Evolutionary conservation across 2,113 vertebrate genomes (phyloP).

Genomic region (Toxotes chatareus): DNA sequence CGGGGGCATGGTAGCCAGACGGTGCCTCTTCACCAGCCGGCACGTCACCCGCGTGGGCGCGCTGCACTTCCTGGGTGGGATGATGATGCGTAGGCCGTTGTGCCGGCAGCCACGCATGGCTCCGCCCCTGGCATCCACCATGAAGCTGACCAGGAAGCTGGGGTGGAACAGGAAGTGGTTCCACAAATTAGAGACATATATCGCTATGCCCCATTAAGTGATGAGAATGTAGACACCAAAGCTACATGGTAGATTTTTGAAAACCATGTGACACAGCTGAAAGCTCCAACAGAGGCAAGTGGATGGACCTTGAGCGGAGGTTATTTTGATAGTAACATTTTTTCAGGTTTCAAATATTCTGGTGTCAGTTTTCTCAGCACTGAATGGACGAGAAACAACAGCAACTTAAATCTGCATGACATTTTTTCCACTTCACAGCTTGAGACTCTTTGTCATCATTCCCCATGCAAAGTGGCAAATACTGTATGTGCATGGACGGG

Average conservation of each 20-base stretch:
- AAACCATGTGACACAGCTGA: too few species aligned
- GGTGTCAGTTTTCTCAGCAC: conserved; percentile 55
- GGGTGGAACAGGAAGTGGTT: neutral
- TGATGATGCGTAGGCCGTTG: conserved; percentile 95
- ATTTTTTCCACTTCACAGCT: neutral
- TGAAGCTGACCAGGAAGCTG: conserved; percentile 99
- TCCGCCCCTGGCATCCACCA: conserved; percentile 98
- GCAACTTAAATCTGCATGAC: neutral
- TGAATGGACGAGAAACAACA: neutral
- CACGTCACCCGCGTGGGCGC: conserved; percentile 97
- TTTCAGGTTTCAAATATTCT: neutral
- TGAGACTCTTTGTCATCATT: neutral
- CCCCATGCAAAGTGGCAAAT: conserved; percentile 62
- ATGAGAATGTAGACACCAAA: conserved; percentile 47
- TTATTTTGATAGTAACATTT: too few species aligned
- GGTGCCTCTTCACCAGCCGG: conserved; percentile 95
- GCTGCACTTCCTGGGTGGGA: conserved; percentile 95
- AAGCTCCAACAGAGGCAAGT: too few species aligned
- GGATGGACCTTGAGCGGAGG: too few species aligned
- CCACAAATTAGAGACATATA: neutral
- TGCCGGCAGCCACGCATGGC: conserved; percentile 97
- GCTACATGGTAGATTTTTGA: neutral
- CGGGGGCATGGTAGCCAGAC: conserved; percentile 96
- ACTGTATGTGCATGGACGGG: conserved; percentile 10
- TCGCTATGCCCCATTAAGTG: neutral